Evolutionary conservation across 2,113 vertebrate genomes (phyloP).

Genomic region (Cyprinus carpio): DNA sequence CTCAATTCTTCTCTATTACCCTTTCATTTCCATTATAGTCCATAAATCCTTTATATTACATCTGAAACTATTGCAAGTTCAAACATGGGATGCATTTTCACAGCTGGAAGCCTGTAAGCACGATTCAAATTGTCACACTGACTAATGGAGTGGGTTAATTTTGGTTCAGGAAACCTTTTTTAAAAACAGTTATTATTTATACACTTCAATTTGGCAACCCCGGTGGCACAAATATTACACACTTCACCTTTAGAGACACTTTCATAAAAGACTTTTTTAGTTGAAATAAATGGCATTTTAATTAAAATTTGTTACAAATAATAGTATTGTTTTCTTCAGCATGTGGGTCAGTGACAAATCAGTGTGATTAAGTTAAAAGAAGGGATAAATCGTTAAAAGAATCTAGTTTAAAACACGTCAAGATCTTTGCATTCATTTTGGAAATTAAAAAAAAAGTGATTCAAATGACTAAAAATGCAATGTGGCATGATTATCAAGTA

Average conservation of each 20-base stretch:
- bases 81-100: neutral
- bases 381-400: neutral
- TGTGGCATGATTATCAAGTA: neutral
- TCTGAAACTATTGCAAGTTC: neutral
- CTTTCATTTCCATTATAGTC: neutral
- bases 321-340: neutral
- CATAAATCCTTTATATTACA: neutral
- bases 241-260: neutral
- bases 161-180: neutral
- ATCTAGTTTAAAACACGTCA: neutral
- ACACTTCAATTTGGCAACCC: neutral
- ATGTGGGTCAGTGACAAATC: slow-evolving; percentile 12
- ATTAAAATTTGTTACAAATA: neutral
- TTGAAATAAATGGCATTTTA: slow-evolving; percentile 13
- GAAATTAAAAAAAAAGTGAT: neutral
- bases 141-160: neutral
- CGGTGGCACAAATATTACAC: neutral
- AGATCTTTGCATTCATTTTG: neutral
- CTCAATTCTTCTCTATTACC: slow-evolving; percentile 35
- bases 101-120: neutral
- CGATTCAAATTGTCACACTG: neutral
- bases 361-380: neutral
- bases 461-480: neutral
- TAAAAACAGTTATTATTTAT: neutral
- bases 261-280: neutral